Conservation (phyloP, 1,140 invertebrate species). For the Paracyclopina nana region DNA sequence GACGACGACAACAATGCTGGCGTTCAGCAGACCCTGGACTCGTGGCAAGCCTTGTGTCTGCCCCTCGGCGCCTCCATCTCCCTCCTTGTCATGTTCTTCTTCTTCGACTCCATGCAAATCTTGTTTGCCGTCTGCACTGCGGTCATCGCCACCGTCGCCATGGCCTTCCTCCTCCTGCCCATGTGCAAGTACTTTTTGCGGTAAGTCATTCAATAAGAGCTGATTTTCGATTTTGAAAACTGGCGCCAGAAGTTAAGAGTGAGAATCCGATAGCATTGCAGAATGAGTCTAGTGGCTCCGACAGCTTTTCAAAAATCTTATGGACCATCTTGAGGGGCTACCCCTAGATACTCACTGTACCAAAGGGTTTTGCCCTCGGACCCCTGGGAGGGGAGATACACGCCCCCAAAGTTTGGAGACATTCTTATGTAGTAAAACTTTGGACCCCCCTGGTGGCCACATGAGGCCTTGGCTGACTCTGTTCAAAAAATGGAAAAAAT, state of each 20-base stretch:
- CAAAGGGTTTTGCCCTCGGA: no score
- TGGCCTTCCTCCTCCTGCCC: constrained; percentile 81
- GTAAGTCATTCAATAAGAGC: neutral
- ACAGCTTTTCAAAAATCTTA: no score
- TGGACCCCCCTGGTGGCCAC: no score
- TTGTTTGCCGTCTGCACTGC: constrained; percentile 92
- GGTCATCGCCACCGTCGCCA: constrained; percentile 83
- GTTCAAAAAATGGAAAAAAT: no score
- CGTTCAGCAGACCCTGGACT: constrained; percentile 80
- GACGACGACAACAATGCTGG: constrained; percentile 23
- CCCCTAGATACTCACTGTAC: no score
- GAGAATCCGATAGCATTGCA: no score
- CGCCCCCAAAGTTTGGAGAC: no score
- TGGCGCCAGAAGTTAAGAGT: neutral
- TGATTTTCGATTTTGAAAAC: neutral
- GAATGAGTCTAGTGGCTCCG: no score
- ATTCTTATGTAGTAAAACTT: no score
- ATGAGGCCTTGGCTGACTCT: no score
- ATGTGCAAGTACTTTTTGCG: constrained; percentile 76
- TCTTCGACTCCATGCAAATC: constrained; percentile 95
- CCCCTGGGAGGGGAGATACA: no score
- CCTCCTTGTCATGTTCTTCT: constrained; percentile 92
- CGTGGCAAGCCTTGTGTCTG: constrained; percentile 87
- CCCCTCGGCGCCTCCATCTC: constrained; percentile 87
- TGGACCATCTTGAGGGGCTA: no score